phyloP scores from a whole-genome alignment of 2,797 vertebrate species.

The Neosilurus mollespiculum region DNA sequence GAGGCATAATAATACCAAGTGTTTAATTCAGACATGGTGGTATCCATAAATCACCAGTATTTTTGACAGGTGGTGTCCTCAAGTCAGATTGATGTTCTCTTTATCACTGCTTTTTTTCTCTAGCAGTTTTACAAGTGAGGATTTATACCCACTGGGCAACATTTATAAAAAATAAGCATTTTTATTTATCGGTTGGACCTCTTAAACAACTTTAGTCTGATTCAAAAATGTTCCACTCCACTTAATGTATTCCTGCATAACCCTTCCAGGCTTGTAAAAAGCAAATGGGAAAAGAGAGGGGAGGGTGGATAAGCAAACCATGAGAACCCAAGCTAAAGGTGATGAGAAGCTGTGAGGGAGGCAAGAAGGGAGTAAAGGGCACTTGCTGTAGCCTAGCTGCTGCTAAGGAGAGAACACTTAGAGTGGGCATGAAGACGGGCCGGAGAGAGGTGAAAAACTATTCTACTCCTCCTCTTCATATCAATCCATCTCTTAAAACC shows the following conservation, averaged over 20 bases:
- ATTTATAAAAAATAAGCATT: constrained; percentile 12
- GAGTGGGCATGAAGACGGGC: background rate
- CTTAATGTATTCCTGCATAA: constrained; percentile 53
- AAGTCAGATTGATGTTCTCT: constrained; percentile 10
- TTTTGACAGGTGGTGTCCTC: constrained; percentile 42
- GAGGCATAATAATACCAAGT: too few relatives aligned
- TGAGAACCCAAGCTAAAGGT: background rate
- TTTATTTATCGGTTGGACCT: constrained; percentile 49
- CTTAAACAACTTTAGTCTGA: constrained; percentile 31
- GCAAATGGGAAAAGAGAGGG: background rate
- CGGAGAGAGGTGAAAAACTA: constrained; percentile 22
- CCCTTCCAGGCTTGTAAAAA: constrained; percentile 49
- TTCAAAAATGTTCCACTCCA: constrained; percentile 47
- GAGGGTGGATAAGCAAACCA: background rate
- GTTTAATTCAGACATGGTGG: constrained; percentile 8
- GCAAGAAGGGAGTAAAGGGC: background rate
- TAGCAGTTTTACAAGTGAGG: constrained; percentile 57
- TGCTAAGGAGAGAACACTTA: background rate
- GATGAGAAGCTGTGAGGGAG: background rate
- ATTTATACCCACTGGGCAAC: constrained; percentile 56
- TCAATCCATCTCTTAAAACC: constrained; percentile 60
- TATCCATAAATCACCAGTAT: constrained; percentile 29
- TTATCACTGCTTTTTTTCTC: constrained; percentile 17
- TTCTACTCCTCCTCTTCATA: constrained; percentile 61
- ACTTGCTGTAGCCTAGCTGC: background rate